Evolutionary conservation across 1,140 invertebrate genomes (phyloP).

Genomic region (Ips typographus): DNA sequence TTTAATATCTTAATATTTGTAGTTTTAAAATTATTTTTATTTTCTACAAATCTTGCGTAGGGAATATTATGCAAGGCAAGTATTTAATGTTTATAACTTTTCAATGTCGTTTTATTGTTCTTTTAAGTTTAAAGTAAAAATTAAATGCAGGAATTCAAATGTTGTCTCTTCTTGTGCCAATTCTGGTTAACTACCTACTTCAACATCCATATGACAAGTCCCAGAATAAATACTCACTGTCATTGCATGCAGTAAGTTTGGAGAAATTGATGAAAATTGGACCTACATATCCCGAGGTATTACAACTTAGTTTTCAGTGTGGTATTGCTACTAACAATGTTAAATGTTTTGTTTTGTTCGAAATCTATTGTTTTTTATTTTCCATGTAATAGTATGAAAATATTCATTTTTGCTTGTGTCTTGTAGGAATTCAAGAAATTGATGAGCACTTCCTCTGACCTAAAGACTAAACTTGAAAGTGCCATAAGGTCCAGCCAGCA

Average conservation of each 20-base stretch:
- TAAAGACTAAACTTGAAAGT: slow-evolving; percentile 80
- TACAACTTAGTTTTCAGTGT: background rate
- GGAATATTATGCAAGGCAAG: slow-evolving; percentile 46
- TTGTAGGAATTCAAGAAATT: slow-evolving; percentile 85
- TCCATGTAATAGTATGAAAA: background rate
- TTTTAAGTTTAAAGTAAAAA: background rate
- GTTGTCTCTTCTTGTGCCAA: slow-evolving; percentile 82
- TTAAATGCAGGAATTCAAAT: slow-evolving; percentile 76
- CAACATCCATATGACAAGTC: slow-evolving; percentile 65
- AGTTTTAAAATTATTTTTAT: background rate
- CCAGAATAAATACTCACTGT: slow-evolving; percentile 63
- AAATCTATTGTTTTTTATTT: too few relatives aligned
- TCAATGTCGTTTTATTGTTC: background rate
- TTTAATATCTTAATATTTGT: slow-evolving; percentile 1
- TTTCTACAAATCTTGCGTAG: slow-evolving; percentile 28
- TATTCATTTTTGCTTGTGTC: background rate
- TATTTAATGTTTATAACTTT: slow-evolving; percentile 12
- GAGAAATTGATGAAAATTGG: slow-evolving; percentile 89
- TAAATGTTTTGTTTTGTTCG: background rate
- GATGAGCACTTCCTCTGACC: slow-evolving; percentile 77
- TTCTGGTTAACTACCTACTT: slow-evolving; percentile 82
- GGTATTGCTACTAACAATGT: background rate
- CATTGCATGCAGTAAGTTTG: slow-evolving; percentile 83
- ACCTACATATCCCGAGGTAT: slow-evolving; percentile 83
- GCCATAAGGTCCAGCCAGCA: slow-evolving; percentile 79